Percentiles rank a stretch among this genome's conserved stretches.
phyloP scores from a whole-genome alignment of 1,140 invertebrate genomes.

The Gryon sp. region DNA sequence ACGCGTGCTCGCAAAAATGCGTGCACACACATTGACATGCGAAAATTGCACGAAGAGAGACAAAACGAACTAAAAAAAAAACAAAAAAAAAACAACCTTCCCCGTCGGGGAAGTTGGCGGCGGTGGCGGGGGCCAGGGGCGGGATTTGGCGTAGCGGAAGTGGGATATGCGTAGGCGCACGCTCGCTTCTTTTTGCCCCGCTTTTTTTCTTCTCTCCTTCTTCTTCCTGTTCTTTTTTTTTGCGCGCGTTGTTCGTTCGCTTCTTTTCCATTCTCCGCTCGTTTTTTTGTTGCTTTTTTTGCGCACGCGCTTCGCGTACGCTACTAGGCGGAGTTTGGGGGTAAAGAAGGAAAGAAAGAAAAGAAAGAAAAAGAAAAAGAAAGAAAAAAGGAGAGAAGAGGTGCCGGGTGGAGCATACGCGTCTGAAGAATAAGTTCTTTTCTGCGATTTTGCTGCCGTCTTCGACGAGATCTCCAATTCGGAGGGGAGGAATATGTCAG shows the following conservation, averaged over 20 bases:
- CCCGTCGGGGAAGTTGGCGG: slow-evolving; percentile 24
- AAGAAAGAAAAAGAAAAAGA: slow-evolving; percentile 62
- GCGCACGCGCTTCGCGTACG: slow-evolving; percentile 47
- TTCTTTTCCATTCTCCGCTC: slow-evolving; percentile 45
- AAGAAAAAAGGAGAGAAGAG: slow-evolving; percentile 41
- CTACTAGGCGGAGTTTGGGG: slow-evolving; percentile 73
- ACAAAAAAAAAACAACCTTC: no score
- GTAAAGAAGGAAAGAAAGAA: slow-evolving; percentile 59
- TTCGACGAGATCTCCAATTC: slow-evolving; percentile 42
- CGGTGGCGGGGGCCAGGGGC: slow-evolving; percentile 47
- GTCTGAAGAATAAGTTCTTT: slow-evolving; percentile 47
- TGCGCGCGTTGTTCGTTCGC: slow-evolving; percentile 18
- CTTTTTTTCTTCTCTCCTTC: slow-evolving; percentile 16
- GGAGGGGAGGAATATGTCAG: slow-evolving; percentile 15
- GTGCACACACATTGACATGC: slow-evolving; percentile 34
- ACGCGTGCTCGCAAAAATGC: slow-evolving; percentile 33
- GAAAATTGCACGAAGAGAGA: slow-evolving; percentile 54
- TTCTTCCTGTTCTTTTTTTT: no score
- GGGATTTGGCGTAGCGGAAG: slow-evolving; percentile 62
- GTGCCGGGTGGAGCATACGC: slow-evolving; percentile 49
- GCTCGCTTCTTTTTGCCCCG: slow-evolving; percentile 49
- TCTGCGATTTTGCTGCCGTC: slow-evolving; percentile 55
- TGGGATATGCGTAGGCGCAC: slow-evolving; percentile 67
- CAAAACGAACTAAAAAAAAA: no score
- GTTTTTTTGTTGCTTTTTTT: slow-evolving; percentile 49